A percentile compares a stretch with the other conserved stretches of the same genome.
These are phyloP conservation scores for Sebastes cheni DNA, from an alignment of 2,797 vertebrate genomes.

Conservation along the genomic window DNA sequence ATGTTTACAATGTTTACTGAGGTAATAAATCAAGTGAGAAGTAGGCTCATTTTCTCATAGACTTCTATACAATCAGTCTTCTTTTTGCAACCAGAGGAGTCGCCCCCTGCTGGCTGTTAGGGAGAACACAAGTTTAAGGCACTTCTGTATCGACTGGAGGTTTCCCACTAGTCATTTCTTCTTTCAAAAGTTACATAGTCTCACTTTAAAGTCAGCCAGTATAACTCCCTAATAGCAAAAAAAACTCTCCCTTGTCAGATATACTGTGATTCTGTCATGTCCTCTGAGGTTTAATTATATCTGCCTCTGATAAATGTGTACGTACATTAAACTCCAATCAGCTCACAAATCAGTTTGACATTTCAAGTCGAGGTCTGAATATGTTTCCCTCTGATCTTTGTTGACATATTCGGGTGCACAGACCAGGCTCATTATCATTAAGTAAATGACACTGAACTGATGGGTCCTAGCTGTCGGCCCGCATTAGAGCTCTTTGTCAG, in stretches of 20 bases:
- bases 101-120: too few relatives aligned
- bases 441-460: conserved; percentile 18
- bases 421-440: conserved; percentile 38
- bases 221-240: not conserved
- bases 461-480: conserved; percentile 19
- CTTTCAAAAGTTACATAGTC: not conserved
- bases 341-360: conserved; percentile 22
- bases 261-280: not conserved
- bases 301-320: not conserved
- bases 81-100: too few relatives aligned
- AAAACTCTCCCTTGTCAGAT: not conserved
- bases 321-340: conserved; percentile 14
- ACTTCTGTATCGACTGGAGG: too few relatives aligned
- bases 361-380: conserved; percentile 12
- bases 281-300: conserved; percentile 15
- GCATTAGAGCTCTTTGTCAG: conserved; percentile 13
- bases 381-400: conserved; percentile 23
- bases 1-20: too few relatives aligned
- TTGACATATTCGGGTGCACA: conserved; percentile 11
- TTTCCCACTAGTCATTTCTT: not conserved
- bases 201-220: not conserved
- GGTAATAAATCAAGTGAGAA: too few relatives aligned
- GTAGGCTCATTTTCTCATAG: too few relatives aligned
- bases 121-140: too few relatives aligned
- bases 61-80: too few relatives aligned